These are phyloP conservation scores for Malaclemys terrapin DNA, from an alignment of 2,113 vertebrate genomes.

Conservation along the genomic window DNA sequence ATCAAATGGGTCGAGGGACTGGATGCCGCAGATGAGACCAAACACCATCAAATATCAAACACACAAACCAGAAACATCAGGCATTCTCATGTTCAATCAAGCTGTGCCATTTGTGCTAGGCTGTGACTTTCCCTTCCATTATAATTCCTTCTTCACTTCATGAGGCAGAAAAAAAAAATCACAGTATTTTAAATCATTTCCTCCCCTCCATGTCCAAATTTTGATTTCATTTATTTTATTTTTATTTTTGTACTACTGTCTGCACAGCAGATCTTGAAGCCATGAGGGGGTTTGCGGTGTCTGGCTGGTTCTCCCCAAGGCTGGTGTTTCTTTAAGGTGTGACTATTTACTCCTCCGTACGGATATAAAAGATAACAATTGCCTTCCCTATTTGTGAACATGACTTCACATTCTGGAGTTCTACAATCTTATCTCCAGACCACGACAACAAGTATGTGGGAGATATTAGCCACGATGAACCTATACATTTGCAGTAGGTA, in stretches of 20 bases:
- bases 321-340: neutral
- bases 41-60: neutral
- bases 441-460: neutral
- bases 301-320: neutral
- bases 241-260: neutral
- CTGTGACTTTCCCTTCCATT: neutral
- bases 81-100: neutral
- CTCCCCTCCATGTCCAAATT: neutral
- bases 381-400: constrained; percentile 17
- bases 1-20: neutral
- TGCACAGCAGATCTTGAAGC: neutral
- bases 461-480: constrained; percentile 55
- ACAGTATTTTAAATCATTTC: neutral
- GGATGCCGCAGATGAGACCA: neutral
- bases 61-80: constrained; percentile 8
- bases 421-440: constrained; percentile 31
- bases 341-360: constrained; percentile 8
- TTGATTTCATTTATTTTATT: neutral
- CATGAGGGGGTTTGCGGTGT: neutral
- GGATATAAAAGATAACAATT: constrained; percentile 53
- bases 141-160: neutral
- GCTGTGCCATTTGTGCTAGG: neutral
- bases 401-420: neutral
- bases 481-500: neutral
- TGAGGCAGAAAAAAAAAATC: constrained; percentile 9